These are phyloP conservation scores for Ferdinandea cuprea DNA, from an alignment of 2,888 invertebrate genomes.

Conservation along the genomic window DNA sequence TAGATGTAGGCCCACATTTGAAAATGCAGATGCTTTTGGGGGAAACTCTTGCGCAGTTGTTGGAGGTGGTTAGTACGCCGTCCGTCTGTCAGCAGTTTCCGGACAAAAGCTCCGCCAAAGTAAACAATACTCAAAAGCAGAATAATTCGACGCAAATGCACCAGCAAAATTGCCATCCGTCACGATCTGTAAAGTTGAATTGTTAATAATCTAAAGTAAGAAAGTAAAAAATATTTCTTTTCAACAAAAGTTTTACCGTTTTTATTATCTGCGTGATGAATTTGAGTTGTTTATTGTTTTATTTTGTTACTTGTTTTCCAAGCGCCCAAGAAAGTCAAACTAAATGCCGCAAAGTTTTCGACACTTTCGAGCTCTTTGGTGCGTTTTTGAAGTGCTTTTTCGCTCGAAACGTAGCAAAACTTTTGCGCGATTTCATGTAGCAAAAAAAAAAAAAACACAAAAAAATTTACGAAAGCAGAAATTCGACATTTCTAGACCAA, in stretches of 20 bases:
- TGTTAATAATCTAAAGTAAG: no score
- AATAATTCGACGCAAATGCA: conserved; percentile 82
- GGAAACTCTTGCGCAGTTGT: conserved; percentile 76
- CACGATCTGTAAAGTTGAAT: conserved; percentile 28
- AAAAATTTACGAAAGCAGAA: no score
- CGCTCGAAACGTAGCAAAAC: conserved; percentile 19
- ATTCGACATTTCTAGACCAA: conserved; percentile 24
- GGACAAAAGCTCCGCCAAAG: conserved; percentile 80
- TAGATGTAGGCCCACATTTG: conserved; percentile 82
- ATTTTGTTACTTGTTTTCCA: conserved; percentile 31
- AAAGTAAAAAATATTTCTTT: conserved; percentile 11
- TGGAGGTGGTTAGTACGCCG: conserved; percentile 77
- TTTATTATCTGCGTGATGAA: no score
- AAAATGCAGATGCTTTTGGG: conserved; percentile 79
- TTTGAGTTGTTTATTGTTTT: conserved; percentile 45
- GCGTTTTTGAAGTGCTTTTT: conserved; percentile 8
- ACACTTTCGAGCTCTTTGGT: conserved; percentile 5
- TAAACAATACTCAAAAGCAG: conserved; percentile 81
- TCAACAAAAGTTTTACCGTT: conserved; percentile 16
- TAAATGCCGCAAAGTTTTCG: conserved; percentile 34
- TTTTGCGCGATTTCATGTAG: conserved; percentile 19
- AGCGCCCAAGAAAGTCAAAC: conserved; percentile 39
- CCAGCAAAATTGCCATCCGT: conserved; percentile 80
- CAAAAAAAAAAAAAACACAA: background rate
- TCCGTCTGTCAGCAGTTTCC: conserved; percentile 79